Conservation (phyloP, 2,113 vertebrate genomes). For the Pterocles gutturalis region DNA sequence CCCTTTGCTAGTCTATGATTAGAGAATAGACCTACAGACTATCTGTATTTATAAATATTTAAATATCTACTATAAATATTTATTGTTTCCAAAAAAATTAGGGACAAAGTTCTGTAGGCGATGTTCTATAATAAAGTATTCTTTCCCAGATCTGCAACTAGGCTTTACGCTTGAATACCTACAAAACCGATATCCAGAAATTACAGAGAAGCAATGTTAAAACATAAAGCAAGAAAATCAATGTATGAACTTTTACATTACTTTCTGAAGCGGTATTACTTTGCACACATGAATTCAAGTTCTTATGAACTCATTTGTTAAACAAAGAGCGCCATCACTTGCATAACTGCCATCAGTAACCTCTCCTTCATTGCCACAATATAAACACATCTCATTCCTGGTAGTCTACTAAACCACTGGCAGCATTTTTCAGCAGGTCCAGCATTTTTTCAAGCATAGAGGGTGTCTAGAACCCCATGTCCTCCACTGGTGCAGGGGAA, state of each 20-base stretch:
- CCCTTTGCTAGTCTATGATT: background rate
- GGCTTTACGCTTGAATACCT: background rate
- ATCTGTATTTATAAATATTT: background rate
- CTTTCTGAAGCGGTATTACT: background rate
- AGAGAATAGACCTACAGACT: background rate
- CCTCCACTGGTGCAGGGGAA: background rate
- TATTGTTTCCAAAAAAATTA: background rate
- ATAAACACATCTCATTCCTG: background rate
- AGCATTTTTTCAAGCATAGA: background rate
- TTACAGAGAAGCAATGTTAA: background rate
- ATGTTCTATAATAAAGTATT: background rate
- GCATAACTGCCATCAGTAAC: background rate
- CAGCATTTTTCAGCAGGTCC: background rate
- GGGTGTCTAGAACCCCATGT: background rate
- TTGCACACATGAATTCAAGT: background rate
- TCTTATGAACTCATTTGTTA: background rate
- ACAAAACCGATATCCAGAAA: background rate
- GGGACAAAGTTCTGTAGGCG: background rate
- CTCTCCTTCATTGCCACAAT: background rate
- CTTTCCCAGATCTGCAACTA: background rate
- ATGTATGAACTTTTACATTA: background rate
- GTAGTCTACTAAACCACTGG: background rate
- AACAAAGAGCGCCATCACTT: background rate
- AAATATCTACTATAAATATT: background rate
- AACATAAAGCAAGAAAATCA: background rate